Evolutionary conservation across 2,113 vertebrate genomes (phyloP).

Genomic region (Motacilla alba): DNA sequence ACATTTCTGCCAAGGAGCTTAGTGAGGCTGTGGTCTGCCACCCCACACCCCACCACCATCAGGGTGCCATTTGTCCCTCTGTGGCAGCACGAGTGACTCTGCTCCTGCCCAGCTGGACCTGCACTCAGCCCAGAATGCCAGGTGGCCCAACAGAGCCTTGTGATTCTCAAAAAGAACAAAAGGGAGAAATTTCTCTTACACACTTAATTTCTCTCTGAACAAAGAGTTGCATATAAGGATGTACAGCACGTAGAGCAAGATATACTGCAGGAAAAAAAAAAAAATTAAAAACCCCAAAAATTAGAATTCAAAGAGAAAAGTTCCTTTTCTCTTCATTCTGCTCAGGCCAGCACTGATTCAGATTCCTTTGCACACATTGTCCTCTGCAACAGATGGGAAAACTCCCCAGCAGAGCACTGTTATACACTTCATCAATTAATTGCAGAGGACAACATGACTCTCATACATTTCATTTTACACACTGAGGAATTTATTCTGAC

Average conservation of each 20-base stretch:
- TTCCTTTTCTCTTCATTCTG: background rate
- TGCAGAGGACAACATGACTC: background rate
- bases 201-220: background rate
- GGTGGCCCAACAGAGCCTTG: background rate
- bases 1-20: background rate
- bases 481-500: background rate
- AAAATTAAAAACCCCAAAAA: accelerated
- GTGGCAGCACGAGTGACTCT: accelerated
- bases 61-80: background rate
- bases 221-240: background rate
- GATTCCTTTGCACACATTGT: background rate
- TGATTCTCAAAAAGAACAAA: background rate
- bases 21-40: background rate
- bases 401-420: background rate
- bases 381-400: background rate
- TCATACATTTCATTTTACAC: background rate
- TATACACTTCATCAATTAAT: background rate
- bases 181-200: background rate
- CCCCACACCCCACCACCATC: background rate
- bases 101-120: background rate
- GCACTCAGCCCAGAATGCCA: background rate
- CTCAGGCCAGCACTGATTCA: background rate
- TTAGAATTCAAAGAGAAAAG: background rate
- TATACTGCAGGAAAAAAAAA: background rate
- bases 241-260: background rate